A percentile compares a stretch with the other conserved stretches of the same genome.
Conservation (phyloP, 2,797 vertebrate genomes). For the Protosalanx chinensis region DNA sequence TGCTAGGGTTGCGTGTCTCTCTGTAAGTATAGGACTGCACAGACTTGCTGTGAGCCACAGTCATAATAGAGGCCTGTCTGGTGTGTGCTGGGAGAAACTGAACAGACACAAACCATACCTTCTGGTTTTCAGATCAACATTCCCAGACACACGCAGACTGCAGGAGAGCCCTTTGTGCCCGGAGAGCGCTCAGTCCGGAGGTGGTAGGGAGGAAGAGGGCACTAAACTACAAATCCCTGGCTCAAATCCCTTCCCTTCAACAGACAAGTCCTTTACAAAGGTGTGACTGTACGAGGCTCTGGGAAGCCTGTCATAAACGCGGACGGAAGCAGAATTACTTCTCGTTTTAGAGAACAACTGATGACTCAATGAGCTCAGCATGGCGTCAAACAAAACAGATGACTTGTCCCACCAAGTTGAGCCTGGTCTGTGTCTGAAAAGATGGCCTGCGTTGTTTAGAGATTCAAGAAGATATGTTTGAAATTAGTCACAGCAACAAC, state of each 20-base stretch:
- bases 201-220: conserved; percentile 39
- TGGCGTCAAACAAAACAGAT: neutral
- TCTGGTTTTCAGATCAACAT: conserved; percentile 64
- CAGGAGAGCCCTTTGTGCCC: conserved; percentile 17
- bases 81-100: conserved; percentile 21
- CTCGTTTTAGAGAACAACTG: neutral
- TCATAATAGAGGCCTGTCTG: conserved; percentile 43
- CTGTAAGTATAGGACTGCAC: conserved; percentile 8
- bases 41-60: conserved; percentile 22
- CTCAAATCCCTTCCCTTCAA: conserved; percentile 24
- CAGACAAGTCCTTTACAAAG: conserved; percentile 29
- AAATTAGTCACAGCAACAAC: neutral
- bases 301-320: neutral
- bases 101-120: conserved; percentile 41
- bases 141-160: conserved; percentile 49
- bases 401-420: conserved; percentile 3
- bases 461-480: neutral
- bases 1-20: neutral
- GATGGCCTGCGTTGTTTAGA: neutral
- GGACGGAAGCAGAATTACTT: neutral
- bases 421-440: neutral
- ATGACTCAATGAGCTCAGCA: conserved; percentile 2
- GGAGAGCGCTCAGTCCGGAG: conserved; percentile 34
- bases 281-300: conserved; percentile 21
- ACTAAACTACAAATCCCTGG: conserved; percentile 40